phyloP scores from a whole-genome alignment of 2,797 vertebrate species.

The Chaetophractus vellerosus region DNA sequence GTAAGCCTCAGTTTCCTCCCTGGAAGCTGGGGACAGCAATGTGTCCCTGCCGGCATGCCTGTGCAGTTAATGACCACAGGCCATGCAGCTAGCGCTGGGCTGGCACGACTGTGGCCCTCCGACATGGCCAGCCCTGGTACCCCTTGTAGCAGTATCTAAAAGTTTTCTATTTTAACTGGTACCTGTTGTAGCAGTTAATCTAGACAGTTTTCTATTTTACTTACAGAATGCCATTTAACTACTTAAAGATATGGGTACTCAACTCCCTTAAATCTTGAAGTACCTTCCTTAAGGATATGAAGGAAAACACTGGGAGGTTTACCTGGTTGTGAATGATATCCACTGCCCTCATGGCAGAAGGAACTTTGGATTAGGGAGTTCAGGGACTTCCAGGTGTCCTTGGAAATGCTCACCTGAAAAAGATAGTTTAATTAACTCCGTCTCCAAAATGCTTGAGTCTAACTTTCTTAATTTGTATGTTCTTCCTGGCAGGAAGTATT shows the following conservation, averaged over 20 bases:
- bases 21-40: no score
- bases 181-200: fast-evolving
- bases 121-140: no score
- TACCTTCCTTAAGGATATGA: neutral
- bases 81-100: no score
- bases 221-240: neutral
- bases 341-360: neutral
- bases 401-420: neutral
- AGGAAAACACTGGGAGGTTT: no score
- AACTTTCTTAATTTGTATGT: neutral
- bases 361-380: neutral
- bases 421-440: neutral
- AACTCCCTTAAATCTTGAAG: neutral
- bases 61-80: no score
- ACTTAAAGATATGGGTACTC: no score
- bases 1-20: no score
- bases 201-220: fast-evolving
- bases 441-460: neutral
- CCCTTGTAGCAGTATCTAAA: fast-evolving
- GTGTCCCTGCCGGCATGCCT: no score
- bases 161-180: fast-evolving
- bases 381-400: neutral
- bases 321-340: neutral
- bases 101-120: no score
- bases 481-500: neutral